Percentiles rank a stretch among this genome's conserved stretches.
These are phyloP conservation scores for Amaurobius ferox DNA, from an alignment of 2,888 invertebrate species.

Conservation along the genomic window DNA sequence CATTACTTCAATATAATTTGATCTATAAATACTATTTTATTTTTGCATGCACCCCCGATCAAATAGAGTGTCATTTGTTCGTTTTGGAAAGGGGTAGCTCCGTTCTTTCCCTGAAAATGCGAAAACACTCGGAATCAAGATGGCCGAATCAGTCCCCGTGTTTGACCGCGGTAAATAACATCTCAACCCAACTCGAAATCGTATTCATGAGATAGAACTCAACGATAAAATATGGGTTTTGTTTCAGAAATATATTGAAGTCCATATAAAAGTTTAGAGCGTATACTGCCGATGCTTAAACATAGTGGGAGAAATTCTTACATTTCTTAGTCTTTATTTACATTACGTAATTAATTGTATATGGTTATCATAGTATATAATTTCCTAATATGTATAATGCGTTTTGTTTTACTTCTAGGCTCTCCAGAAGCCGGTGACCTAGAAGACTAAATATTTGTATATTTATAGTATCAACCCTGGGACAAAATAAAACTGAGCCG, in stretches of 20 bases:
- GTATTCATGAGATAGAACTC: neutral
- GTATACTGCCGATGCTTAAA: neutral
- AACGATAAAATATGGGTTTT: neutral
- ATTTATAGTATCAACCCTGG: no score
- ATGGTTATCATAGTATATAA: no score
- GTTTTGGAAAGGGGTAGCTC: neutral
- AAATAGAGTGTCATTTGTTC: neutral
- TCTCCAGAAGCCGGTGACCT: no score
- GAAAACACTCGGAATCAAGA: slow-evolving; percentile 6
- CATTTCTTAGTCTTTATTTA: no score
- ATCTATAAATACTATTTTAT: no score
- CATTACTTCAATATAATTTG: no score
- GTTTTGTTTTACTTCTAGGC: no score
- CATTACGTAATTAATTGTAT: no score
- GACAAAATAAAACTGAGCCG: no score
- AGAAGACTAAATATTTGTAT: no score
- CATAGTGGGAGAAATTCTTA: no score
- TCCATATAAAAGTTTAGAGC: neutral
- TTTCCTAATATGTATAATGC: no score
- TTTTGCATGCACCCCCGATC: neutral
- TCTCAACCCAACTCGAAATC: neutral
- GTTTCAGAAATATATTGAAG: neutral
- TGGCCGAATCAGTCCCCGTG: neutral
- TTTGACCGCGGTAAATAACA: slow-evolving; percentile 2
- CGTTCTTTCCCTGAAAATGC: neutral